Evolutionary conservation across 2,113 vertebrate genomes (phyloP).

Genomic region (Chaenogobius annularis): DNA sequence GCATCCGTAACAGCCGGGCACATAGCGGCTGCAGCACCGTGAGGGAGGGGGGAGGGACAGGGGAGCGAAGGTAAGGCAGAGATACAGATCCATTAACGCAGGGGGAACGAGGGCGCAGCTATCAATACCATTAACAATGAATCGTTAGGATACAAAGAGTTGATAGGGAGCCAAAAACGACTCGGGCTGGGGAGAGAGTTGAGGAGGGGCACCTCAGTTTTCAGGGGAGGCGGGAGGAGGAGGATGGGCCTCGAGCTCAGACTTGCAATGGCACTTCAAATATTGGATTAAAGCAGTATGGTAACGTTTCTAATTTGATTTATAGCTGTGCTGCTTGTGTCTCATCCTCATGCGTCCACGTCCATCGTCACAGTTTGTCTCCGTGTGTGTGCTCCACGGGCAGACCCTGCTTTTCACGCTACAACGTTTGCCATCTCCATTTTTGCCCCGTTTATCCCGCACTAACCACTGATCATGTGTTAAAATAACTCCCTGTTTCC

Average conservation of each 20-base stretch:
- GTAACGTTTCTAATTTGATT: slow-evolving; percentile 77
- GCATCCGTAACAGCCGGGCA: slow-evolving; percentile 65
- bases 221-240: slow-evolving; percentile 53
- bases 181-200: slow-evolving; percentile 56
- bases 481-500: slow-evolving; percentile 2
- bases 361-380: slow-evolving; percentile 51
- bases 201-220: slow-evolving; percentile 61
- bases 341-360: slow-evolving; percentile 56
- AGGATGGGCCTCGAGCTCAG: slow-evolving; percentile 77
- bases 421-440: slow-evolving; percentile 56
- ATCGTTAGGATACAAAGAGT: slow-evolving; percentile 58
- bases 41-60: slow-evolving; percentile 10
- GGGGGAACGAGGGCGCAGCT: slow-evolving; percentile 55
- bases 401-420: slow-evolving; percentile 35
- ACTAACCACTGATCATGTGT: slow-evolving; percentile 7
- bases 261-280: slow-evolving; percentile 74
- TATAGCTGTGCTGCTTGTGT: slow-evolving; percentile 57
- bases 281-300: slow-evolving; percentile 81
- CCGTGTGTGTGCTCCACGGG: slow-evolving; percentile 29
- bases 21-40: slow-evolving; percentile 43
- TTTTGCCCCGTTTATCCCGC: slow-evolving; percentile 26
- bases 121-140: slow-evolving; percentile 69
- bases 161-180: slow-evolving; percentile 57
- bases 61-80: slow-evolving; percentile 31
- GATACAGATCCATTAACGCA: slow-evolving; percentile 27